Evolutionary conservation across 2,888 invertebrate genomes (phyloP).

Genomic region (Orthosia gracilis): DNA sequence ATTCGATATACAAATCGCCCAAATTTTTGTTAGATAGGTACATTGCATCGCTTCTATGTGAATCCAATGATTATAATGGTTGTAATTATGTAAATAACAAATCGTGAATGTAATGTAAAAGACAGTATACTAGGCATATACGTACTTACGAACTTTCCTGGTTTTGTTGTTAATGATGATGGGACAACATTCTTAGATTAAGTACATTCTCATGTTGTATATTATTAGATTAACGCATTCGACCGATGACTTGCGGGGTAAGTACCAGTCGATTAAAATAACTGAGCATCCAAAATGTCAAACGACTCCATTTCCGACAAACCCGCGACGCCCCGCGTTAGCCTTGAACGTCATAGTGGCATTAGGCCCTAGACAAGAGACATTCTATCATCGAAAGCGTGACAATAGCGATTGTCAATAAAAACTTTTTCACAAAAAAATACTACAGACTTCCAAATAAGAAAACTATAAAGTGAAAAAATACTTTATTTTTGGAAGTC

Average conservation of each 20-base stretch:
- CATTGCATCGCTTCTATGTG: slow-evolving; percentile 2
- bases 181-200: slow-evolving; percentile 14
- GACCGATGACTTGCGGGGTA: slow-evolving; percentile 3
- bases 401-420: no score
- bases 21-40: slow-evolving; percentile 8
- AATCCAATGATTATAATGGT: slow-evolving; percentile 8
- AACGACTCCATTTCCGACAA: no score
- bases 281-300: no score
- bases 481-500: no score
- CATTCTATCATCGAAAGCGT: no score
- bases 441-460: no score
- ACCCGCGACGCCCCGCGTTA: no score
- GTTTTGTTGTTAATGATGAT: slow-evolving; percentile 29
- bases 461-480: no score
- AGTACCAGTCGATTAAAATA: background rate
- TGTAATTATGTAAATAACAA: slow-evolving; percentile 50
- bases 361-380: no score
- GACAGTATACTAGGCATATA: background rate
- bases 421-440: no score
- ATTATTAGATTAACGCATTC: slow-evolving; percentile 22
- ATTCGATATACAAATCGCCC: slow-evolving; percentile 21
- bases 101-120: slow-evolving; percentile 32
- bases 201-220: slow-evolving; percentile 21
- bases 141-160: slow-evolving; percentile 9
- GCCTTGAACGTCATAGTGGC: no score